phyloP scores from a whole-genome alignment of 2,797 vertebrate species.

The Pterois miles region DNA sequence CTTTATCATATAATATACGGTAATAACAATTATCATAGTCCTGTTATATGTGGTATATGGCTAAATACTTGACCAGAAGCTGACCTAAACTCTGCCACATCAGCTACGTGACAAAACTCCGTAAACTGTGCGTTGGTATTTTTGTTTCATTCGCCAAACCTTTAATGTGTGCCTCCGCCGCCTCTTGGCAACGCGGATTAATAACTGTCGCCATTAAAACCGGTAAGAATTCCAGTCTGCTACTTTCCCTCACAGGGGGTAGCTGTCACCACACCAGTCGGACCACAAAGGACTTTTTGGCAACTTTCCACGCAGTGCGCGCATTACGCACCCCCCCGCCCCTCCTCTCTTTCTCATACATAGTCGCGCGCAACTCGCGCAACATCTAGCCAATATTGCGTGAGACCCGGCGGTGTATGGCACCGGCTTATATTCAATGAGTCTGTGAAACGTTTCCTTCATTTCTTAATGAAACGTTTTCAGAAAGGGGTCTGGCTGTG shows the following conservation, averaged over 20 bases:
- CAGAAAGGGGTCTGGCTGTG: not conserved
- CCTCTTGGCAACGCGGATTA: conserved; percentile 53
- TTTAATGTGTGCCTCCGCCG: conserved; percentile 18
- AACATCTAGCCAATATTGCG: conserved; percentile 72
- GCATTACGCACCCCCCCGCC: conserved; percentile 32
- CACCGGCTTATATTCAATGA: conserved; percentile 16
- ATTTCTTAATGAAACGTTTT: conserved; percentile 42
- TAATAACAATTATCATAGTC: not conserved
- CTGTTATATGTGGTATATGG: not conserved
- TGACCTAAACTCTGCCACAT: conserved; percentile 19
- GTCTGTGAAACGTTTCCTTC: not conserved
- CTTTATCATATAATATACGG: not conserved
- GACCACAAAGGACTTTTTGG: conserved; percentile 41
- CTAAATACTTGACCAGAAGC: conserved; percentile 10
- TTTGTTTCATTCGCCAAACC: conserved; percentile 17
- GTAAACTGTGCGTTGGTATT: conserved; percentile 11
- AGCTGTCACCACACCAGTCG: conserved; percentile 64
- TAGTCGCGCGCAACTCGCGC: conserved; percentile 55
- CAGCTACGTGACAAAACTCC: conserved; percentile 45
- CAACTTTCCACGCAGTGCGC: conserved; percentile 54
- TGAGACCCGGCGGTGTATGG: conserved; percentile 46
- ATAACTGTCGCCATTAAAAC: conserved; percentile 57
- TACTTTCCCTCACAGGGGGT: conserved; percentile 48
- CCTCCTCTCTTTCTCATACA: not conserved
- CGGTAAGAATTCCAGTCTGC: conserved; percentile 44